Evolutionary conservation across 1,140 invertebrate species (phyloP).

Genomic region (Drosophila hydei): DNA sequence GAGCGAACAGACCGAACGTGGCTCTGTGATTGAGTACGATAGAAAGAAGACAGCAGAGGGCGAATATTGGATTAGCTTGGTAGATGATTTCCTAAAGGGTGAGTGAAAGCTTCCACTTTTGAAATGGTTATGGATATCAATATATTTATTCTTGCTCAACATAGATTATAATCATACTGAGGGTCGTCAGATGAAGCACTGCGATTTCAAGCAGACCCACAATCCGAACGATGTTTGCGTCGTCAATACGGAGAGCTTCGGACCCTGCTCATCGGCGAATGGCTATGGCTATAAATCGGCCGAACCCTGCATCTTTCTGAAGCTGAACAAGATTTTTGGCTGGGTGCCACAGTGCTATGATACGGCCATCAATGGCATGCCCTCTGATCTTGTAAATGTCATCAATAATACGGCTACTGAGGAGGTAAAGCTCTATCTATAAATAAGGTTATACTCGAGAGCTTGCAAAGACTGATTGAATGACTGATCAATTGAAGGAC

Average conservation of each 20-base stretch:
- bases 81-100: slow-evolving; percentile 90
- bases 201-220: slow-evolving; percentile 86
- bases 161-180: slow-evolving; percentile 84
- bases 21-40: slow-evolving; percentile 93
- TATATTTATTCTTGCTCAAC: background rate
- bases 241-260: slow-evolving; percentile 87
- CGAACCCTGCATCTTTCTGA: slow-evolving; percentile 93
- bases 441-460: too few relatives aligned
- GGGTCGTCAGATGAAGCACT: slow-evolving; percentile 88
- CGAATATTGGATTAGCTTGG: slow-evolving; percentile 87
- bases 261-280: slow-evolving; percentile 87
- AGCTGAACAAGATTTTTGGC: slow-evolving; percentile 92
- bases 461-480: too few relatives aligned
- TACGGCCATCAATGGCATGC: slow-evolving; percentile 87
- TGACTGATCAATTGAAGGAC: background rate
- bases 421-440: slow-evolving; percentile 51
- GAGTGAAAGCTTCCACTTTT: slow-evolving; percentile 78
- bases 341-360: slow-evolving; percentile 91
- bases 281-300: slow-evolving; percentile 89
- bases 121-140: background rate
- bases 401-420: slow-evolving; percentile 84
- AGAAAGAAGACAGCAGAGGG: slow-evolving; percentile 87
- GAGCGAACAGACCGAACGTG: slow-evolving; percentile 89
- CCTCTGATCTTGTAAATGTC: slow-evolving; percentile 86
- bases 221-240: slow-evolving; percentile 88